Percentiles rank a stretch among this genome's conserved stretches.
Conservation (phyloP, 2,113 vertebrate species). For the Casuarius casuarius region DNA sequence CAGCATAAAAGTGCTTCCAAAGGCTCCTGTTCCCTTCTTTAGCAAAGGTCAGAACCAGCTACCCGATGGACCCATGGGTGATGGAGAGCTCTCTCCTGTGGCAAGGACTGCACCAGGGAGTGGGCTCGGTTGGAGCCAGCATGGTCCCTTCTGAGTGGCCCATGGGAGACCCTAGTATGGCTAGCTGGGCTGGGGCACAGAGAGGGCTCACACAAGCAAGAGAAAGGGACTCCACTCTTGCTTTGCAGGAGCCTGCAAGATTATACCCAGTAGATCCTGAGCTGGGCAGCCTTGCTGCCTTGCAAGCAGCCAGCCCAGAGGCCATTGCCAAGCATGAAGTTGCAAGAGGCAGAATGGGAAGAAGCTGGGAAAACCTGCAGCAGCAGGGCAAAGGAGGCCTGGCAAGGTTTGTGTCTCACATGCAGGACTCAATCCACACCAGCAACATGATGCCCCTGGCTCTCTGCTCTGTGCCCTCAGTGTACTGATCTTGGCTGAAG, state of each 20-base stretch:
- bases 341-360: background rate
- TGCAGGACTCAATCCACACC: fast-evolving
- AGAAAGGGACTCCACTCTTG: background rate
- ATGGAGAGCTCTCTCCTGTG: background rate
- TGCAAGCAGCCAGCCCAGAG: background rate
- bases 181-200: background rate
- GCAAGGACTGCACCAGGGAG: background rate
- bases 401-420: background rate
- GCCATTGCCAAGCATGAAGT: background rate
- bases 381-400: background rate
- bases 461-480: background rate
- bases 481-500: background rate
- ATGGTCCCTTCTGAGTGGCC: background rate
- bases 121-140: background rate
- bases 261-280: background rate
- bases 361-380: background rate
- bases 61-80: background rate
- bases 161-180: background rate
- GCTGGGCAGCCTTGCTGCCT: background rate
- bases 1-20: background rate
- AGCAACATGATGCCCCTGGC: background rate
- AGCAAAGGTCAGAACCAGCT: background rate
- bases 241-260: fast-evolving
- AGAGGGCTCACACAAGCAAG: background rate
- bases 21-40: background rate